Evolutionary conservation across 2,113 vertebrate species (phyloP).

Genomic region (Sinocyclocheilus anophthalmus): DNA sequence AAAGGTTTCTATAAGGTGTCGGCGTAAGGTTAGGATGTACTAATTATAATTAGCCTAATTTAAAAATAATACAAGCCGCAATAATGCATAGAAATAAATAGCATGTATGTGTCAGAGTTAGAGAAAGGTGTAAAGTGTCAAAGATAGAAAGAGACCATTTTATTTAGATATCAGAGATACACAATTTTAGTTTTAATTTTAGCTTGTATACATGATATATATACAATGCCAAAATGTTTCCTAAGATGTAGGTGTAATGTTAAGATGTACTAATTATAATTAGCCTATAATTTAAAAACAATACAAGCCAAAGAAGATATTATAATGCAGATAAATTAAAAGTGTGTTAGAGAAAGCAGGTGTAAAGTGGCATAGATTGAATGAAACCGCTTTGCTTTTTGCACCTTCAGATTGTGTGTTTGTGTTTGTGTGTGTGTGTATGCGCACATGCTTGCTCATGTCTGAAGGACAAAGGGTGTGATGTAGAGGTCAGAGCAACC

Average conservation of each 20-base stretch:
- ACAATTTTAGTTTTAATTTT: no score
- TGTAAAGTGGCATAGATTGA: neutral
- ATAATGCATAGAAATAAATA: neutral
- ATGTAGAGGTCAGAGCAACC: conserved; percentile 14
- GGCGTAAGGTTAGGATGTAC: neutral
- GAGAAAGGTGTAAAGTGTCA: neutral
- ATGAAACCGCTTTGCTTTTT: conserved; percentile 25
- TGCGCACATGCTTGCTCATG: neutral
- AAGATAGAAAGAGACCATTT: neutral
- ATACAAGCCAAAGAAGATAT: neutral
- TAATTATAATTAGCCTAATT: neutral
- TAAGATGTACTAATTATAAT: neutral
- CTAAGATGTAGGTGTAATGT: neutral
- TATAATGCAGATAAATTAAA: neutral
- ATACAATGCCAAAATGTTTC: neutral
- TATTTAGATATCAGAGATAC: no score
- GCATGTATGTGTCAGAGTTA: neutral
- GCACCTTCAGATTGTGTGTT: conserved; percentile 9
- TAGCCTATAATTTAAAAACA: neutral
- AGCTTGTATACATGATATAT: no score
- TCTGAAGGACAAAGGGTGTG: conserved; percentile 20
- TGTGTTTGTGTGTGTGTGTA: neutral
- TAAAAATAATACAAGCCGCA: neutral
- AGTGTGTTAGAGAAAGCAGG: neutral
- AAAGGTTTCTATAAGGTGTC: neutral